phyloP scores from a whole-genome alignment of 1,140 invertebrate species.

The Drosophila hydei region DNA sequence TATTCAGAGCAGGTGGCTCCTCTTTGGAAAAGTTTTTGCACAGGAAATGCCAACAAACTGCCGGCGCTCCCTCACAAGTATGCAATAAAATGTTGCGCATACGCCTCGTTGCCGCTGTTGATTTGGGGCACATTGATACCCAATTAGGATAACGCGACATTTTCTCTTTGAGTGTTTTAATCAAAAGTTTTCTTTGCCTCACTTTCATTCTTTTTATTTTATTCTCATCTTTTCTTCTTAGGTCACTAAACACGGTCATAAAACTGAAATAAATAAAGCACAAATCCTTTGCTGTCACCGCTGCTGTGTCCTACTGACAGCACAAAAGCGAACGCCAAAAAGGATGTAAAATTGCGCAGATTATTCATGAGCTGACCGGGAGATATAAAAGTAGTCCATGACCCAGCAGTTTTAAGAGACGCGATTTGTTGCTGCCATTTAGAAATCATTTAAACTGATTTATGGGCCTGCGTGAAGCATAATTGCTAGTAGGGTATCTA shows the following conservation, averaged over 20 bases:
- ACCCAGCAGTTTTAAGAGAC: slow-evolving; percentile 17
- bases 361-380: slow-evolving; percentile 39
- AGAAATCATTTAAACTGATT: slow-evolving; percentile 37
- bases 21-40: slow-evolving; percentile 44
- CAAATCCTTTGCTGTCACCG: slow-evolving; percentile 72
- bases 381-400: slow-evolving; percentile 7
- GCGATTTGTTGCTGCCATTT: slow-evolving; percentile 7
- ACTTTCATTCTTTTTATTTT: neutral
- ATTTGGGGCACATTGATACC: slow-evolving; percentile 78
- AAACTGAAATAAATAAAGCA: slow-evolving; percentile 74
- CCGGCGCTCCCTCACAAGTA: slow-evolving; percentile 41
- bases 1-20: slow-evolving; percentile 45
- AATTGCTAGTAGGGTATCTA: slow-evolving; percentile 22
- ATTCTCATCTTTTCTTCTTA: slow-evolving; percentile 9
- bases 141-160: slow-evolving; percentile 80
- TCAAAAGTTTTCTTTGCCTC: slow-evolving; percentile 60
- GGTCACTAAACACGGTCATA: slow-evolving; percentile 59
- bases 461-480: neutral
- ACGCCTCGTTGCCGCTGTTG: slow-evolving; percentile 58
- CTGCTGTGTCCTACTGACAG: slow-evolving; percentile 5
- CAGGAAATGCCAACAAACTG: slow-evolving; percentile 62
- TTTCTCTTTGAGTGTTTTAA: slow-evolving; percentile 72
- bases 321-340: slow-evolving; percentile 38
- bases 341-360: slow-evolving; percentile 41
- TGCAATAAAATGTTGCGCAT: slow-evolving; percentile 80